A percentile compares a stretch with the other conserved stretches of the same genome.
These are phyloP conservation scores for Phacellophora camtschatica DNA, from an alignment of 30 jellyfish, hydroid and myxozoan genomes.

Conservation along the genomic window DNA sequence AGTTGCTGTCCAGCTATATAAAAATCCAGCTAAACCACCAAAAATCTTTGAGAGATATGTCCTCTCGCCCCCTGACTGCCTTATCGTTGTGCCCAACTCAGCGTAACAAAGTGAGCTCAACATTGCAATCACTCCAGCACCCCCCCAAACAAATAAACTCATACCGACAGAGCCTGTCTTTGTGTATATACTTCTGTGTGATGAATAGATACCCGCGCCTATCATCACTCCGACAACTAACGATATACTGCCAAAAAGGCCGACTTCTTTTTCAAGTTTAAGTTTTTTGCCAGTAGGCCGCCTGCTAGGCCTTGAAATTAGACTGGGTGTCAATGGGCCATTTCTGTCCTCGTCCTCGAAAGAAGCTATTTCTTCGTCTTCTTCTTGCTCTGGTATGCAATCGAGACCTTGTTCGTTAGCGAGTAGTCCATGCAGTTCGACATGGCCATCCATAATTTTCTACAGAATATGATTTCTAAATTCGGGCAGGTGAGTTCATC, in stretches of 20 bases:
- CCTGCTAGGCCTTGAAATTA: constrained; percentile 22
- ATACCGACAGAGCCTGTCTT: constrained; percentile 89
- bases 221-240: constrained; percentile 97
- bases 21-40: constrained; percentile 89
- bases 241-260: constrained; percentile 87
- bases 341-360: constrained; percentile 44
- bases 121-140: constrained; percentile 90
- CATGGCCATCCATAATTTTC: constrained; percentile 47
- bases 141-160: constrained; percentile 87
- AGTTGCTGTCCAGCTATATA: constrained; percentile 93
- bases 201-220: constrained; percentile 97
- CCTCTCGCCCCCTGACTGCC: constrained; percentile 95
- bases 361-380: constrained; percentile 33
- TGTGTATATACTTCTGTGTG: constrained; percentile 73
- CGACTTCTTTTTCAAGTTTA: constrained; percentile 79
- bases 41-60: constrained; percentile 73
- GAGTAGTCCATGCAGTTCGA: constrained; percentile 49
- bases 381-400: constrained; percentile 65
- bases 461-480: no score
- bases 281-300: constrained; percentile 69
- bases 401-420: constrained; percentile 70
- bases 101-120: constrained; percentile 91
- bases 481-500: constrained; percentile 43
- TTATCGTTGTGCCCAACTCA: constrained; percentile 92
- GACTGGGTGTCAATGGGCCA: constrained; percentile 60